Evolutionary conservation across 2,797 vertebrate species (phyloP), one percentile per base, ranked within the genome.

Genomic region (Phoeniculus purpureus): DNA sequence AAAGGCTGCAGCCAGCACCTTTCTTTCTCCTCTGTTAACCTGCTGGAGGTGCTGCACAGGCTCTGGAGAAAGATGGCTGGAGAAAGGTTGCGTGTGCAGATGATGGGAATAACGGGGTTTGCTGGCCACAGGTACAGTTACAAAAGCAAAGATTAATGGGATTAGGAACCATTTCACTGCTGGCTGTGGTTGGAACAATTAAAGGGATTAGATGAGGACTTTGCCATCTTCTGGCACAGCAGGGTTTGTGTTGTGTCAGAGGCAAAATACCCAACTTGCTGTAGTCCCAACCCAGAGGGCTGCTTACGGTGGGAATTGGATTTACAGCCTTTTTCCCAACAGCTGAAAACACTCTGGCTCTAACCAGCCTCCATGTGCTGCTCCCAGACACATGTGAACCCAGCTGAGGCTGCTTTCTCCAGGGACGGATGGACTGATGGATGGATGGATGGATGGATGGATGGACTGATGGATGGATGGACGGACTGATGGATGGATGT

Each of bases 251-350:
- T 90, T 73, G 72, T 88, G 90, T 85, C 93, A 85, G 90, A 75
- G 76, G 87, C 45, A 48, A 89, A 81, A 78, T 61, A 87, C 89
- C 84, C 70, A 8, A 74, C 92, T 89, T 58, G 82, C 89, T 85
- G 66, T 61, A 84, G 34, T 81, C 12, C 0, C 0, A 48, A 15
- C 68, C 71, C 70, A 8, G 26, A 54, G 80, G 65, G 61, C 37
- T 76, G 29, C 40, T 72, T 5, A 55, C 4, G 75, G 91, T 89
- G 90, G 92, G 78, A 92, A 90, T 59, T 8, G 3, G 1, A 12
- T 93, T 94, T 87, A 95, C 64, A 86, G 77, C 78, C 40, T 93
- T 89, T 93, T 79, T 19, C 52, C 72, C 87, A 90, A 47, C 89
- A 92, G 86, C 89, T 91, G 87, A 90, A 87, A 91, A 26, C 4